Percentiles rank a stretch among this genome's conserved stretches.
Conservation (phyloP, 2,888 invertebrate genomes). For the Acanthosepion esculentum region DNA sequence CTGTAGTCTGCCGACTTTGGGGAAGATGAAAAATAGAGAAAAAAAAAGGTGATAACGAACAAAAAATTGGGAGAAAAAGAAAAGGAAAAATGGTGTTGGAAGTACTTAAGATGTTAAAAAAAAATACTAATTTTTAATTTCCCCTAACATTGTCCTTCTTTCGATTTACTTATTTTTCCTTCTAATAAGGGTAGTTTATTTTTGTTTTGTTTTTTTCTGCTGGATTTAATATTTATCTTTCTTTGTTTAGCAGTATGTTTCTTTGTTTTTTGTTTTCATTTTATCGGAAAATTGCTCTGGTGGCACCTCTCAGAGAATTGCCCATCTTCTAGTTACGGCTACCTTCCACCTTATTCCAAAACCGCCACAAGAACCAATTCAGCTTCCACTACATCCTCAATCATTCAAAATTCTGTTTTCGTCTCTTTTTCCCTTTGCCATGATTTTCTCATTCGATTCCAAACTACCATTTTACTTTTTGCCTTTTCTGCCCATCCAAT, state of each 20-base stretch:
- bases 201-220: neutral
- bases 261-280: neutral
- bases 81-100: neutral
- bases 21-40: too few relatives aligned
- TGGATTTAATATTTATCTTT: neutral
- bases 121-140: neutral
- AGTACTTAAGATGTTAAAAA: neutral
- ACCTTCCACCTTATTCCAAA: slow-evolving; percentile 33
- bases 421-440: neutral
- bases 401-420: slow-evolving; percentile 33
- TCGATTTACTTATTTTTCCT: slow-evolving; percentile 1
- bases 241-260: neutral
- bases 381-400: neutral
- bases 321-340: neutral
- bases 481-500: neutral
- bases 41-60: neutral
- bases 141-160: neutral
- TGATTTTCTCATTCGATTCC: neutral
- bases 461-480: neutral
- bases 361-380: slow-evolving; percentile 6
- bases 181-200: neutral
- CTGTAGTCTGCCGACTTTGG: neutral
- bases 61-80: neutral
- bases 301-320: neutral
- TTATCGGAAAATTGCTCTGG: neutral